Conservation (phyloP, 2,888 invertebrate species). For the Meteorus colon region DNA sequence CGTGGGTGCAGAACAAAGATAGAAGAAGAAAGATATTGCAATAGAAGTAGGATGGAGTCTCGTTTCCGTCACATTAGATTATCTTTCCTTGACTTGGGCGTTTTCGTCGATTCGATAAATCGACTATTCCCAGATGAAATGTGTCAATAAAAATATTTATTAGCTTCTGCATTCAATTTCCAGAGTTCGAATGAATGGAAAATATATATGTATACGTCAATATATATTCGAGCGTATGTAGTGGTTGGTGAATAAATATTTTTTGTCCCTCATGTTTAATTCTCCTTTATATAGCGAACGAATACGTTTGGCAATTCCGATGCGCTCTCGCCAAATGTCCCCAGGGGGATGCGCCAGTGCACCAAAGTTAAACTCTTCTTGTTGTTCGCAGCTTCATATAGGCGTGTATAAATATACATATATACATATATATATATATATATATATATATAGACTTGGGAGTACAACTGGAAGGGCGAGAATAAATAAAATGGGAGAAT, state of each 20-base stretch:
- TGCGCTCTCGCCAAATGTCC: not conserved
- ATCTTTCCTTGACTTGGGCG: constrained; percentile 44
- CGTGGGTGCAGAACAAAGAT: constrained; percentile 18
- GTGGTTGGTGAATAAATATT: constrained; percentile 3
- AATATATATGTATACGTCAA: not conserved
- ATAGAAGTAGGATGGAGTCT: constrained; percentile 52
- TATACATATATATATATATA: not conserved
- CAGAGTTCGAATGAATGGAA: not conserved
- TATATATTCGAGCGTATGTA: not conserved
- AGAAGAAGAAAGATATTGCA: constrained; percentile 49
- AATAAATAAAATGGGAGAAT: constrained; percentile 33
- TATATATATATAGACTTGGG: not conserved
- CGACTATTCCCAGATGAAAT: constrained; percentile 3
- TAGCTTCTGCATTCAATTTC: constrained; percentile 1
- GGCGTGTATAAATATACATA: not conserved
- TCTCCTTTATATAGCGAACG: not conserved
- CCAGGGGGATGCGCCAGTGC: not conserved
- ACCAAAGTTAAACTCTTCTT: not conserved
- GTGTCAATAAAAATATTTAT: constrained; percentile 7
- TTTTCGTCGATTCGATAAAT: constrained; percentile 33
- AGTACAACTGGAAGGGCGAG: not conserved
- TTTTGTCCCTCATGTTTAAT: not conserved
- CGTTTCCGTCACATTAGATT: constrained; percentile 57
- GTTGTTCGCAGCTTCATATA: not conserved
- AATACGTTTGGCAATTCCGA: constrained; percentile 2